Base-by-base conservation (phyloP, 2,888 invertebrate species). In the Cabera pusaria region DNA sequence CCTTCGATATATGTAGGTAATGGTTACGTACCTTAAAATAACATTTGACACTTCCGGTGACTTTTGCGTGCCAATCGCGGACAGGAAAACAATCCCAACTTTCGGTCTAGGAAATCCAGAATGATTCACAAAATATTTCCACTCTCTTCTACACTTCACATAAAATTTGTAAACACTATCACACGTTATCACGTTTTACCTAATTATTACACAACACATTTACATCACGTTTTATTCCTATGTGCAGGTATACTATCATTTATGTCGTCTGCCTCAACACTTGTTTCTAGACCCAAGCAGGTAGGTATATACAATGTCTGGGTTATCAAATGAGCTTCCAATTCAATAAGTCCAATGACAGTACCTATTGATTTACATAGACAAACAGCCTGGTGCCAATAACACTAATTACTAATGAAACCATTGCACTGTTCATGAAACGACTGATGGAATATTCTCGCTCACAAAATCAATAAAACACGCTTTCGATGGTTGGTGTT, bases 11-110 rank as follows among this genome's bases (percentile, higher is more conserved):
- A 44, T 34, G 43, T 49, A 33, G 34, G 27, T 42, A 44, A 43
- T 49, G 18, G 48, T 49, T 44, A 51, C 43, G 40, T 52, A 86
- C 86, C 85, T 84, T 82, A 85, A 77, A 79, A 82, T 79, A 84
- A 76, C 86, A 87, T 87, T 51, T 86, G 76, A 79, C 77, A 78
- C 77, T 79, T 81, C 77, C 77, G 76, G 75, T 75, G 73, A 72
- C 62, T 70, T 53, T 50, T 57, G 57, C 66, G 69, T 77, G 75
- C 71, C 75, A 76, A 75, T 68, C 64, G 62, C 67, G 59, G 67
- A 56, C 59, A 63, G 64, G 53, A 66, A 59, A 59, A 55, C 52
- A 52, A 52, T 59, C 47, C 55, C 60, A 55, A 57, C 58, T 53
- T 34, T 20, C 17, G 32, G 31, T 9, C 32, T 32, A 20, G 3